Base-by-base conservation (phyloP, 2,113 vertebrate genomes). In the Tenrec ecaudatus region DNA sequence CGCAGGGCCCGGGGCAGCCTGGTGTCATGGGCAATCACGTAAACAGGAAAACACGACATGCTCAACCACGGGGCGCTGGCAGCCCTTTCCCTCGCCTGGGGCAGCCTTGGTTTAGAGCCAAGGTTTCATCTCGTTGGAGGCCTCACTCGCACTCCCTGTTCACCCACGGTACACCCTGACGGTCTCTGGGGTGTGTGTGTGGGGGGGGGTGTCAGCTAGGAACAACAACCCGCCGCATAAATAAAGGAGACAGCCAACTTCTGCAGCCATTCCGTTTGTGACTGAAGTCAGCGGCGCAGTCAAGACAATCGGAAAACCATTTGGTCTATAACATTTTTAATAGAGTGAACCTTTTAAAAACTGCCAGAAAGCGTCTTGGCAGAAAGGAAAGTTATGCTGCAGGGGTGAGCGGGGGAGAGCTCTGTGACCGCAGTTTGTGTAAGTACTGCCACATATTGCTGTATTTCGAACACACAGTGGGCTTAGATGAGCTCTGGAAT, bases 241-340 rank as follows among this genome's bases (percentile, higher is more conserved):
- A 96, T 86, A 94, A 98, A 94, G 22, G 96, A 94, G 96, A 97
- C 93, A 86, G 77, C 83, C 14, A 95, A 82, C 97, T 96, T 95
- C 95, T 0, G 93, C 87, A 47, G 89, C 86, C 95, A 89, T 86
- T 81, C 96, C 89, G 93, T 95, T 94, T 82, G 95, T 96, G 97
- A 96, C 97, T 97, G 94, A 93, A 97, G 94, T 95, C 77, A 94
- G 94, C 82, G 87, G 83, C 96, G 96, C 94, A 97, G 95, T 97
- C 97, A 97, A 98, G 94, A 95, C 94, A 96, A 96, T 96, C 60
- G 58, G 93, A 98, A 98, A 97, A 97, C 89, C 97, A 97, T 97
- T 98, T 97, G 95, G 97, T 97, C 97, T 97, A 89, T 97, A 98
- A 98, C 94, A 96, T 96, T 98, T 98, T 98, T 98, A 98, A 98